phyloP scores from a whole-genome alignment of 2,113 vertebrate species.

The Gopherus evgoodei region DNA sequence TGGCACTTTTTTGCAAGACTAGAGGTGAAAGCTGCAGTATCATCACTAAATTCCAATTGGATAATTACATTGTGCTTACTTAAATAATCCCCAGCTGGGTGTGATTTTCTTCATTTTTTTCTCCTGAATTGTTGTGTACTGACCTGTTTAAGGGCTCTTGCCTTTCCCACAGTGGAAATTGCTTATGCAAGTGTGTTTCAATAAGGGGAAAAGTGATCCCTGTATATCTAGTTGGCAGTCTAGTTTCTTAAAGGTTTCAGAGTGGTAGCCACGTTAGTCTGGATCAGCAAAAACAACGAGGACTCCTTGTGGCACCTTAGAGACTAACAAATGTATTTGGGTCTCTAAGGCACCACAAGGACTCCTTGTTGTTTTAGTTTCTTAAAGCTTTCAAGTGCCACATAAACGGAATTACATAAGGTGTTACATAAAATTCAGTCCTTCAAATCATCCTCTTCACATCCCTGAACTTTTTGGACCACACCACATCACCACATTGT shows the following conservation, averaged over 20 bases:
- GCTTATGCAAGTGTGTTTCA: neutral
- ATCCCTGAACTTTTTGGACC: neutral
- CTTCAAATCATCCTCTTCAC: neutral
- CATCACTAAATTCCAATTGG: neutral
- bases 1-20: neutral
- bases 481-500: neutral
- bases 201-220: neutral
- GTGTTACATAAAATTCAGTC: neutral
- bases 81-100: slow-evolving; percentile 9
- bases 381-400: neutral
- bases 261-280: too few relatives aligned
- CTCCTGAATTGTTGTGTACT: neutral
- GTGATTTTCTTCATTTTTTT: slow-evolving; percentile 1
- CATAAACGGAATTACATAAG: neutral
- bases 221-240: neutral
- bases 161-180: neutral
- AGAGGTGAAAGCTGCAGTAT: slow-evolving; percentile 27
- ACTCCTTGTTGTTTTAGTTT: neutral
- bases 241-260: neutral
- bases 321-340: too few relatives aligned
- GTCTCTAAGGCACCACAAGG: too few relatives aligned
- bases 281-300: too few relatives aligned
- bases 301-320: too few relatives aligned
- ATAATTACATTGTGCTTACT: slow-evolving; percentile 15
- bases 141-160: neutral